These are phyloP conservation scores for Thereva unica DNA, from an alignment of 2,888 invertebrate species.

Conservation along the genomic window DNA sequence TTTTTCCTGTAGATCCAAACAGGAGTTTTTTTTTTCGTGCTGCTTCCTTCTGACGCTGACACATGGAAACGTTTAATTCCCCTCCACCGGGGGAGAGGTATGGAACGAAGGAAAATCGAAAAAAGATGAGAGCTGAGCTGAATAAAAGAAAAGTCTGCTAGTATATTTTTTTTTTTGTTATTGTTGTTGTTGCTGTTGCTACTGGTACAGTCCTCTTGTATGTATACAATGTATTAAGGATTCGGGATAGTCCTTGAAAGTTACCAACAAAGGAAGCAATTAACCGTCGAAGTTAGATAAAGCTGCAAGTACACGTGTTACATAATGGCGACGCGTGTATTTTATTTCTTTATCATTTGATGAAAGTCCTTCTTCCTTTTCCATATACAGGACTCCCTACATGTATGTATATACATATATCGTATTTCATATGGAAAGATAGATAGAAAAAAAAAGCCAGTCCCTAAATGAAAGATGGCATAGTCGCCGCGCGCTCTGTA, in stretches of 20 bases:
- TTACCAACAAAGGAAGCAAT: constrained; percentile 32
- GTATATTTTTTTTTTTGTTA: constrained; percentile 8
- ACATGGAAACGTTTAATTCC: constrained; percentile 21
- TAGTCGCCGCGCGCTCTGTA: too few species aligned
- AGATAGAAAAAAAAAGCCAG: too few species aligned
- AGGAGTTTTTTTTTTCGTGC: too few species aligned
- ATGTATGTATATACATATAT: too few species aligned
- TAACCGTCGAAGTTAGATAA: constrained; percentile 17
- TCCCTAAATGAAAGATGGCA: too few species aligned
- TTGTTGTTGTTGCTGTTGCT: constrained; percentile 13
- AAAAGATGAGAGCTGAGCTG: constrained; percentile 20
- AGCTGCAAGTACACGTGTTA: constrained; percentile 14
- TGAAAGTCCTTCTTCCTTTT: constrained; percentile 20
- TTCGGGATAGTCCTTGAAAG: constrained; percentile 30
- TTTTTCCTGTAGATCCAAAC: too few species aligned
- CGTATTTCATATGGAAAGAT: too few species aligned
- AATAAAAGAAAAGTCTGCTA: constrained; percentile 14
- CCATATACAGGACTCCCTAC: too few species aligned
- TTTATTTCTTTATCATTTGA: constrained; percentile 16
- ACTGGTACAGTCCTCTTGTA: neutral
- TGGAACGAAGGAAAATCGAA: constrained; percentile 9
- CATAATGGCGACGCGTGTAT: constrained; percentile 24
- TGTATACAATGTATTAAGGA: too few species aligned
- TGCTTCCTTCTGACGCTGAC: constrained; percentile 8
- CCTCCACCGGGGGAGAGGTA: constrained; percentile 8